Evolutionary conservation across 2,113 vertebrate species (phyloP).

Genomic region (Neodontobutis hainanensis): DNA sequence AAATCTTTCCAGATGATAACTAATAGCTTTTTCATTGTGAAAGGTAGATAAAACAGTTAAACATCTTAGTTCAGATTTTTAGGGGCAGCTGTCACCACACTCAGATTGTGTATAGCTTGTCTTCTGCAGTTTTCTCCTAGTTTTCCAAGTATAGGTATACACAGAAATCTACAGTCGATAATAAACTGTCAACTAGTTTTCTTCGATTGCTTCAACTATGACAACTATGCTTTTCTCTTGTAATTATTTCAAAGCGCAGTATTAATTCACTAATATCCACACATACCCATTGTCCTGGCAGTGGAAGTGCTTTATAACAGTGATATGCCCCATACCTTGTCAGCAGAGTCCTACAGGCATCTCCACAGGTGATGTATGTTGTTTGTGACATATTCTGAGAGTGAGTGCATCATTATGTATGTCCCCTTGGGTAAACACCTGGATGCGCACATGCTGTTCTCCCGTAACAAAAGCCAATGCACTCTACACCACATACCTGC

Average conservation of each 20-base stretch:
- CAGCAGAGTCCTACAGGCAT: background rate
- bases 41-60: background rate
- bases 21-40: background rate
- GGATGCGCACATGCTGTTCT: background rate
- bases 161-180: too few relatives aligned
- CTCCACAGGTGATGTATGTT: conserved; percentile 7
- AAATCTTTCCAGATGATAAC: background rate
- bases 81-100: background rate
- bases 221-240: background rate
- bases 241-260: background rate
- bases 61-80: background rate
- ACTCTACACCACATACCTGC: background rate
- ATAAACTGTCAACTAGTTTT: too few relatives aligned
- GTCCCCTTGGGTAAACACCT: background rate
- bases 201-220: too few relatives aligned
- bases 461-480: background rate
- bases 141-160: too few relatives aligned
- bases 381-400: conserved; percentile 24
- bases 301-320: background rate
- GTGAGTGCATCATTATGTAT: conserved; percentile 11
- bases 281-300: background rate
- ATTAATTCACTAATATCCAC: conserved; percentile 1
- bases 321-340: conserved; percentile 2
- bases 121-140: background rate
- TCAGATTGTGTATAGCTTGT: background rate